Evolutionary conservation across 2,113 vertebrate species (phyloP), one percentile per base, ranked within the genome.

Genomic region (Podarcis muralis): DNA sequence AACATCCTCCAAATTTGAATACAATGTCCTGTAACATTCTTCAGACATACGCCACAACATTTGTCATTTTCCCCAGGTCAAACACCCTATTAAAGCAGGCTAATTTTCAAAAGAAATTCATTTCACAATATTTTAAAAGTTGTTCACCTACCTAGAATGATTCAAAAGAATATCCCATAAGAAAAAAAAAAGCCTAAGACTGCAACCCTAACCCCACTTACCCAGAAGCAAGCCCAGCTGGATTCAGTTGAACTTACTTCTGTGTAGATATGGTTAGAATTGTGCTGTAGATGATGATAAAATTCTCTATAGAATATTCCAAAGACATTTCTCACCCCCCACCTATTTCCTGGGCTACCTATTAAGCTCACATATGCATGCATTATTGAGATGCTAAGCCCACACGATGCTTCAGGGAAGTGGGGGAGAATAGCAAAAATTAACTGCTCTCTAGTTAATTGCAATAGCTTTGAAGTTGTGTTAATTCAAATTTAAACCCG

Each of bases 381-480:
- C n/a, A 18, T 76, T 80, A 23, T 85, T 72, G 71, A 32, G 5
- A 4, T 3, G 23, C 53, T 76, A 48, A 0, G 57, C 57, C 69
- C 27, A 22, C 59, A 88, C 37, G 66, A 13, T 0, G 75, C 78
- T 87, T 86, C 25, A 81, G 35, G 27, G 65, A 86, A n/a, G 3
- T 25, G 23, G 13, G 35, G 82, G 91, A 79, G 59, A 89, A 0
- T 37, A 13, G 76, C 30, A 91, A 77, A 66, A 71, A 15, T 40
- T 79, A 72, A 90, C 85, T 82, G 66, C 65, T 81, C 62, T 7
- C 1, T 76, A 71, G 12, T 30, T 92, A 91, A 89, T 71, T 83
- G 65, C 77, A 75, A 43, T 30, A 93, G 57, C 85, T 88, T 8
- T 85, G 59, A 81, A 85, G 66, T n/a, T 18, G 16, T 22, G 84